Evolutionary conservation across 2,888 invertebrate genomes (phyloP).

Genomic region (Drosophila longiperda): DNA sequence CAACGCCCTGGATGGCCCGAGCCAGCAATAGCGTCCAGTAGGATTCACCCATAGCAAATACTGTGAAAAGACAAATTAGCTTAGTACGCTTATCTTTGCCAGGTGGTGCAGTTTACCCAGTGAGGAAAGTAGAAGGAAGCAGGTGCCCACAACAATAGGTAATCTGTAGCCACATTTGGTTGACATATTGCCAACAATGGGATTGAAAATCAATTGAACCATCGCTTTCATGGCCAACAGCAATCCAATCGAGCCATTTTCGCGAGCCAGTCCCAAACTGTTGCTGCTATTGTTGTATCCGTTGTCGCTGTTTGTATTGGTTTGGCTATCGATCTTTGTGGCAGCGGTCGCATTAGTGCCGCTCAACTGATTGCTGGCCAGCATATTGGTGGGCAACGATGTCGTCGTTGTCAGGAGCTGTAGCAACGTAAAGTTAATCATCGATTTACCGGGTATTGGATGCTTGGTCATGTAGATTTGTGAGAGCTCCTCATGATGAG

Average conservation of each 20-base stretch:
- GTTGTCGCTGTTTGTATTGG: constrained; percentile 37
- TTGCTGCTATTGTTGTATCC: constrained; percentile 43
- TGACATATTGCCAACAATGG: constrained; percentile 90
- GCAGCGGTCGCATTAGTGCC: constrained; percentile 49
- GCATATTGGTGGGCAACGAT: constrained; percentile 42
- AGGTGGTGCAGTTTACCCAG: constrained; percentile 86
- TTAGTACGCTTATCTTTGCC: constrained; percentile 15
- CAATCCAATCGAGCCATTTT: constrained; percentile 89
- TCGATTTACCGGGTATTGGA: constrained; percentile 84
- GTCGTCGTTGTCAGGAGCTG: constrained; percentile 56
- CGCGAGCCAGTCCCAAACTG: constrained; percentile 86
- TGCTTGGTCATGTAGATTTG: constrained; percentile 83
- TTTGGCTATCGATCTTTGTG: constrained; percentile 45
- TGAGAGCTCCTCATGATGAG: constrained; percentile 67
- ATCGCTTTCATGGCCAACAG: constrained; percentile 92
- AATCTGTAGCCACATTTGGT: constrained; percentile 88
- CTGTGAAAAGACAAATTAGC: constrained; percentile 84
- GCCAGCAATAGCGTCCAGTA: constrained; percentile 90
- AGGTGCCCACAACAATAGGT: constrained; percentile 89
- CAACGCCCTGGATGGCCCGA: constrained; percentile 91
- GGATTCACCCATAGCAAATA: constrained; percentile 91
- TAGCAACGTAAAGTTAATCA: constrained; percentile 82
- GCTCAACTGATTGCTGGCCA: constrained; percentile 44
- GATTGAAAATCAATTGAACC: constrained; percentile 91
- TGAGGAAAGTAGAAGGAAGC: constrained; percentile 89